Evolutionary conservation across 2,113 vertebrate genomes (phyloP), one percentile per base, ranked within the genome.

Genomic region (Sapayoa aenigma): DNA sequence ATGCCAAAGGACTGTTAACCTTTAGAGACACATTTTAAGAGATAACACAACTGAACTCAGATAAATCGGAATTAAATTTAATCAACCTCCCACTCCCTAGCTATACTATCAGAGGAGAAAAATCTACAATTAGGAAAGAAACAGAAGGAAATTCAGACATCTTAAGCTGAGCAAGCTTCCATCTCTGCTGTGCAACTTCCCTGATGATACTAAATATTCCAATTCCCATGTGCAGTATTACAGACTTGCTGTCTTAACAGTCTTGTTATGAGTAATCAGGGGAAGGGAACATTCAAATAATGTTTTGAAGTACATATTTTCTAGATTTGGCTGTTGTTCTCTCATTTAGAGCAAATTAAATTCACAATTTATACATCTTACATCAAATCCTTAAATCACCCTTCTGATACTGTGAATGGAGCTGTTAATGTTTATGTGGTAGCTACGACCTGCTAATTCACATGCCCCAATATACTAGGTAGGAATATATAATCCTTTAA

Each of bases 1-100:
- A 96, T 93, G 85, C 88, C 93, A 95, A 92, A 95, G 77, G 83
- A 93, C 73, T 90, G 92, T 92, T 95, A 97, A 96, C 86, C 88
- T 95, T 95, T 94, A 93, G 88, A 96, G 76, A 94, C 80, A 78
- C 68, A 55, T 93, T 94, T 92, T 88, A 88, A 89, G 76, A 97
- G 79, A 81, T 84, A 94, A 79, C 76, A 49, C 49, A 66, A 92
- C 88, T 89, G 79, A 97, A 92, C 52, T 14, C 83, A 84, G 79
- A 94, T 93, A 96, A 93, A 90, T 92, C 3, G 0, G 60, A 89
- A 93, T 92, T 90, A 93, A 95, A 95, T 93, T 81, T 95, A 87
- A 95, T 90, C 80, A 92, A 82, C 86, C 56, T 84, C 86, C 95
- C 74, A 92, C 88, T 93, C 84, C 74, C 56, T 56, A 89, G 75